Evolutionary conservation across 2,888 invertebrate species (phyloP).

Genomic region (Drosophila mimetica): DNA sequence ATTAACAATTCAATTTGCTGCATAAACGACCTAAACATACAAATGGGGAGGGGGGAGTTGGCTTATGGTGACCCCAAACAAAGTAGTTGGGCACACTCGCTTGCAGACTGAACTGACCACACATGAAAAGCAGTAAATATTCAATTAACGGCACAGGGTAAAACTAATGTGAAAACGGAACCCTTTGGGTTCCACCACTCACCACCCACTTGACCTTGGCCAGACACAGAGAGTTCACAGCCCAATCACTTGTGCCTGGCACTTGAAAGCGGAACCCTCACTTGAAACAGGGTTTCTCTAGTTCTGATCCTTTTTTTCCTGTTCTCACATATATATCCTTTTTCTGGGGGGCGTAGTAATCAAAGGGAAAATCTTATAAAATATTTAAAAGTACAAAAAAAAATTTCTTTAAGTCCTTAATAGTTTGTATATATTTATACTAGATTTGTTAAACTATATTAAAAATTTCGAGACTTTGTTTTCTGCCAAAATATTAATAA

Average conservation of each 20-base stretch:
- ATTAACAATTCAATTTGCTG: slow-evolving; percentile 77
- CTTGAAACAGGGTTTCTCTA: not conserved
- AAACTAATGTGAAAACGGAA: slow-evolving; percentile 51
- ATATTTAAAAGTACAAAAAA: not conserved
- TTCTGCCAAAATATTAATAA: too few species aligned
- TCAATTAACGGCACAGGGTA: slow-evolving; percentile 63
- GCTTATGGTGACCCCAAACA: not conserved
- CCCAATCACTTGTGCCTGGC: slow-evolving; percentile 38
- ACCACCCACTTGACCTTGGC: slow-evolving; percentile 10
- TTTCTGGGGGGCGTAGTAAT: not conserved
- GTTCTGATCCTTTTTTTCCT: slow-evolving; percentile 4
- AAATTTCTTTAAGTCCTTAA: not conserved
- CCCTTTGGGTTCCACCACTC: slow-evolving; percentile 46
- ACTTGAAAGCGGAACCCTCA: slow-evolving; percentile 33
- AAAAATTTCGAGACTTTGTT: too few species aligned
- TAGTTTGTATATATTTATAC: too few species aligned
- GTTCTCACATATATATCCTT: slow-evolving; percentile 10
- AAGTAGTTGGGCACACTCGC: slow-evolving; percentile 25
- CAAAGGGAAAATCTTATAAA: not conserved
- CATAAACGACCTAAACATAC: slow-evolving; percentile 76
- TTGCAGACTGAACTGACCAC: slow-evolving; percentile 43
- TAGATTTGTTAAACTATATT: not conserved
- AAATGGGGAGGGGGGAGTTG: slow-evolving; percentile 26
- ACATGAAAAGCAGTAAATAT: slow-evolving; percentile 64
- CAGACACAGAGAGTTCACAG: slow-evolving; percentile 15